Evolutionary conservation across 2,888 invertebrate genomes (phyloP).

Genomic region (Drosophila emarginata): DNA sequence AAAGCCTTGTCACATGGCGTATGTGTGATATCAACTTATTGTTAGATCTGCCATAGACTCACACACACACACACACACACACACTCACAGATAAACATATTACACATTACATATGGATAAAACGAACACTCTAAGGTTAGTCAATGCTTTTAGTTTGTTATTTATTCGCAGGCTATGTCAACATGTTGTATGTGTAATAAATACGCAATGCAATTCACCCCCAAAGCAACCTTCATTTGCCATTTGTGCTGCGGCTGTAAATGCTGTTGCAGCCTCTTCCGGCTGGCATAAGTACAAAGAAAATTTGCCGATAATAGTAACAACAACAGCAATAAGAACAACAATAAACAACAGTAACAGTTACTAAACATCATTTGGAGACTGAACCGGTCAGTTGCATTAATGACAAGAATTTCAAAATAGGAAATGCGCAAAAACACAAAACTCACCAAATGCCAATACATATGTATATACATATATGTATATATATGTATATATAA

Average conservation of each 20-base stretch:
- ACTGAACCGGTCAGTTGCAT: conserved; percentile 45
- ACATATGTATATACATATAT: background rate
- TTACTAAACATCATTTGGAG: conserved; percentile 1
- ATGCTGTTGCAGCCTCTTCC: conserved; percentile 49
- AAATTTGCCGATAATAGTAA: conserved; percentile 40
- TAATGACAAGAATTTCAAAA: conserved; percentile 58
- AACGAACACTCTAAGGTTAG: background rate
- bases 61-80: background rate
- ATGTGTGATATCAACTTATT: background rate
- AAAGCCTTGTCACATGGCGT: background rate
- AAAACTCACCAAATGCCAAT: conserved; percentile 34
- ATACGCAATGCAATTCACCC: conserved; percentile 46
- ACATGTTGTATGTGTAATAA: conserved; percentile 53
- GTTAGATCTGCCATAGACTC: background rate
- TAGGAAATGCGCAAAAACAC: conserved; percentile 52
- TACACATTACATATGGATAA: background rate
- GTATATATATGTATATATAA: no score
- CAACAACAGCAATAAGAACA: conserved; percentile 29
- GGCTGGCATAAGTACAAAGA: conserved; percentile 50
- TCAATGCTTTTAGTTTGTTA: background rate
- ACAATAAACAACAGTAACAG: conserved; percentile 22
- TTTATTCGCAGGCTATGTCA: conserved; percentile 3
- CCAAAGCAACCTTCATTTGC: conserved; percentile 35
- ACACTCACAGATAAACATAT: background rate
- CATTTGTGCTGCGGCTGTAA: conserved; percentile 7